Percentiles rank a stretch among this genome's conserved stretches.
Conservation (phyloP, 2,888 invertebrate species). For the Abrostola triplasia region DNA sequence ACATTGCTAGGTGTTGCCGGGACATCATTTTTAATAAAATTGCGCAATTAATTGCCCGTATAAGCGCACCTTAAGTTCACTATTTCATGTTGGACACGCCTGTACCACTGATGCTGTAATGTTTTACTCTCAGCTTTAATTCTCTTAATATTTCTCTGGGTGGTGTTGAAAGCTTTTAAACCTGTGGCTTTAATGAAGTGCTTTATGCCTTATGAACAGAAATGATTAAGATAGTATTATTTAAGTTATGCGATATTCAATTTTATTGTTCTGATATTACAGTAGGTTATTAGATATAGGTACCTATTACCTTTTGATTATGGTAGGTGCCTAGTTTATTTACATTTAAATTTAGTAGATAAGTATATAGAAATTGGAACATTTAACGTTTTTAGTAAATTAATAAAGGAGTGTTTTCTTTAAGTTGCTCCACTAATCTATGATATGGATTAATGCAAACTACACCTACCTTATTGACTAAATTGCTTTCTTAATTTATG, state of each 20-base stretch:
- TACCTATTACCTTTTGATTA: too few relatives aligned
- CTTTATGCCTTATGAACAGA: constrained; percentile 29
- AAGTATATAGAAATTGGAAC: not conserved
- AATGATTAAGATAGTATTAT: constrained; percentile 32
- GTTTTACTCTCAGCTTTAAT: constrained; percentile 63
- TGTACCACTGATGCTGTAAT: constrained; percentile 61
- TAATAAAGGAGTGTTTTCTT: not conserved
- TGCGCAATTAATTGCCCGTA: too few relatives aligned
- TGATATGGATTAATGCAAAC: not conserved
- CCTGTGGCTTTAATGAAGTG: constrained; percentile 29
- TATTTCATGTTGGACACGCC: constrained; percentile 66
- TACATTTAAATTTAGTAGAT: not conserved
- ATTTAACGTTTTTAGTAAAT: not conserved
- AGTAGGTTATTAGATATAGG: too few relatives aligned
- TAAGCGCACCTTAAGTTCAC: too few relatives aligned
- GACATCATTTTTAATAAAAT: too few relatives aligned
- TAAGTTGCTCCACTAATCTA: not conserved
- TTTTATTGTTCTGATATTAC: not conserved
- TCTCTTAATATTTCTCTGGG: constrained; percentile 63
- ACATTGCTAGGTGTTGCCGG: too few relatives aligned
- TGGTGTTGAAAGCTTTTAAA: constrained; percentile 48
- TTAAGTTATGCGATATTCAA: constrained; percentile 3
- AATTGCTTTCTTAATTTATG: constrained; percentile 33
- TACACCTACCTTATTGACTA: constrained; percentile 21
- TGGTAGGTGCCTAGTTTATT: not conserved